Conservation (phyloP, 2,797 vertebrate species). For the Acomys russatus region DNA sequence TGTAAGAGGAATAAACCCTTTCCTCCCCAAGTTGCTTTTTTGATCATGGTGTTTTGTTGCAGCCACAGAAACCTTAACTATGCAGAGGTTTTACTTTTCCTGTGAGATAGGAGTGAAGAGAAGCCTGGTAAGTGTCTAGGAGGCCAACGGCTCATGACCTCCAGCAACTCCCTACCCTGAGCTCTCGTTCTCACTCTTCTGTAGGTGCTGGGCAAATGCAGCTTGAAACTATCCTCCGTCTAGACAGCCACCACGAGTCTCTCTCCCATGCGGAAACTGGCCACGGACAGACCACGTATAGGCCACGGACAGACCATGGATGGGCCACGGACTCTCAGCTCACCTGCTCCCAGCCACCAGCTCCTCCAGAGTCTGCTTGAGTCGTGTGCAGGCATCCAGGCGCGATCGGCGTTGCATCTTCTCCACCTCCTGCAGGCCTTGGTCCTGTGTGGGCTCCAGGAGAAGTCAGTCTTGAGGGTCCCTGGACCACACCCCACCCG, state of each 20-base stretch:
- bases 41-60: neutral
- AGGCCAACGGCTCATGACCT: neutral
- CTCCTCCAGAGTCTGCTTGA: conserved; percentile 93
- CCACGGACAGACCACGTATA: too few species aligned
- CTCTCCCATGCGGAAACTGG: neutral
- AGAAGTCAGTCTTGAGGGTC: neutral
- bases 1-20: neutral
- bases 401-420: conserved; percentile 91
- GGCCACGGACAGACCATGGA: too few species aligned
- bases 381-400: conserved; percentile 89
- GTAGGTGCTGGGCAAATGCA: neutral
- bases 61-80: neutral
- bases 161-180: neutral
- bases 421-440: conserved; percentile 93
- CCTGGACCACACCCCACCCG: neutral
- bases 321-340: conserved; percentile 23
- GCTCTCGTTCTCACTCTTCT: neutral
- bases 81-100: neutral
- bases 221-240: neutral
- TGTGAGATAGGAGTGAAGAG: neutral
- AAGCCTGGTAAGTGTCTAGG: neutral
- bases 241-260: neutral
- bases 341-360: conserved; percentile 96
- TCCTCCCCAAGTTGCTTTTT: neutral
- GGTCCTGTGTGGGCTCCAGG: conserved; percentile 88